Percentiles rank a stretch among this genome's conserved stretches.
These are phyloP conservation scores for Strix occidentalis DNA, from an alignment of 2,797 vertebrate species.

Conservation along the genomic window DNA sequence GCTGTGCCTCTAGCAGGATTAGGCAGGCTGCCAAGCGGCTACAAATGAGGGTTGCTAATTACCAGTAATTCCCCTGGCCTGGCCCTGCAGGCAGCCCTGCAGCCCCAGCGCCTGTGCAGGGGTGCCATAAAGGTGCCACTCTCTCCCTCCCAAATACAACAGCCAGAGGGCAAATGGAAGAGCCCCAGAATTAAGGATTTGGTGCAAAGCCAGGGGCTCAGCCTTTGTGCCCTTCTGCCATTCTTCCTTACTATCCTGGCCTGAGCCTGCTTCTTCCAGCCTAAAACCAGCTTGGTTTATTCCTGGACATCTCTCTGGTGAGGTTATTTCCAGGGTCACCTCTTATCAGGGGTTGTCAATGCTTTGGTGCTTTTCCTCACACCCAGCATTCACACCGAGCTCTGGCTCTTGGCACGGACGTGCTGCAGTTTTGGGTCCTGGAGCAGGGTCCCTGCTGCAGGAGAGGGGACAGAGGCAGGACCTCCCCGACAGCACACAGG, in stretches of 20 bases:
- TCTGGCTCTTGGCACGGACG: background rate
- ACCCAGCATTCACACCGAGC: rapidly evolving
- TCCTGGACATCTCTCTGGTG: background rate
- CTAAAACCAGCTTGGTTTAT: background rate
- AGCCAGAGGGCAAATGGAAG: background rate
- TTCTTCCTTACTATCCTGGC: background rate
- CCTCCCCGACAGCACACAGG: background rate
- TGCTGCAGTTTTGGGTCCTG: background rate
- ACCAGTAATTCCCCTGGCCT: background rate
- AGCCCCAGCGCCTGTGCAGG: background rate
- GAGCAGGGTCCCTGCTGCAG: background rate
- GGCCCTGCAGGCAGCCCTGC: background rate
- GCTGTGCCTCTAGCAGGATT: background rate
- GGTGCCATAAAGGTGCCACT: background rate
- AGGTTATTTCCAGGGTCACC: background rate
- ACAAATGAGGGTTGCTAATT: constrained; percentile 33
- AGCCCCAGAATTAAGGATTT: background rate
- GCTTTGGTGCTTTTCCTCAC: background rate
- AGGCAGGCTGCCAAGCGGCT: constrained; percentile 3
- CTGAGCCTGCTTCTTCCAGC: background rate
- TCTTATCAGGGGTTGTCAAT: rapidly evolving
- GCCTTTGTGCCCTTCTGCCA: background rate
- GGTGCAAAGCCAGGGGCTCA: background rate
- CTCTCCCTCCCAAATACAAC: background rate
- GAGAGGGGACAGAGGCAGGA: background rate